Conservation (phyloP, 1,140 invertebrate species). For the Caenorhabditis latens region DNA sequence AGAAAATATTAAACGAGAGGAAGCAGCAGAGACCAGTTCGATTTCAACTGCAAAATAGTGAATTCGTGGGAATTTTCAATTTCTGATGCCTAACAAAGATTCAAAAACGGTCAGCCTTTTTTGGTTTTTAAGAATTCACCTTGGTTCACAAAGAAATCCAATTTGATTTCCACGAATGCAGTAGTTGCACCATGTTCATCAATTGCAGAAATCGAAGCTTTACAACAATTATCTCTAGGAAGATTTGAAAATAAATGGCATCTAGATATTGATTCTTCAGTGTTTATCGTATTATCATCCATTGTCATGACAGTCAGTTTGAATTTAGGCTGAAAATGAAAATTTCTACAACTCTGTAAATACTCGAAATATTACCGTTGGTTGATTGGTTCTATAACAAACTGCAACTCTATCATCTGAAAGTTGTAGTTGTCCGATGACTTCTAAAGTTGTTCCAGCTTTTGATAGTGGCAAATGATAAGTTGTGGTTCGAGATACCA, state of each 20-base stretch:
- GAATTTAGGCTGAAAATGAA: constrained; percentile 47
- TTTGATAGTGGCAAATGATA: constrained; percentile 29
- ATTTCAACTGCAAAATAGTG: not conserved
- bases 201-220: constrained; percentile 44
- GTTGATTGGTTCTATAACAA: constrained; percentile 58
- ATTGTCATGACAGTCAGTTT: constrained; percentile 45
- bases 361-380: not conserved
- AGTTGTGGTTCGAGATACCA: constrained; percentile 30
- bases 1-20: constrained; percentile 2
- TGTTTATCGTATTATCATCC: constrained; percentile 33
- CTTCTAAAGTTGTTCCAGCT: constrained; percentile 13
- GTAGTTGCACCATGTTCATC: constrained; percentile 41
- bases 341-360: not conserved
- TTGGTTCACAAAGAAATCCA: constrained; percentile 41
- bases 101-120: no score
- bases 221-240: constrained; percentile 47
- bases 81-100: no score
- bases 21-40: constrained; percentile 16
- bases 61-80: not conserved
- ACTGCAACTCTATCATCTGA: constrained; percentile 41
- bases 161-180: constrained; percentile 18
- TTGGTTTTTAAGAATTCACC: not conserved
- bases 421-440: constrained; percentile 48
- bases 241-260: constrained; percentile 65
- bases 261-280: constrained; percentile 19